Percentiles rank a stretch among this genome's conserved stretches.
These are phyloP conservation scores for Rhyacophila evoluta DNA, from an alignment of 2,888 invertebrate genomes.

Conservation along the genomic window DNA sequence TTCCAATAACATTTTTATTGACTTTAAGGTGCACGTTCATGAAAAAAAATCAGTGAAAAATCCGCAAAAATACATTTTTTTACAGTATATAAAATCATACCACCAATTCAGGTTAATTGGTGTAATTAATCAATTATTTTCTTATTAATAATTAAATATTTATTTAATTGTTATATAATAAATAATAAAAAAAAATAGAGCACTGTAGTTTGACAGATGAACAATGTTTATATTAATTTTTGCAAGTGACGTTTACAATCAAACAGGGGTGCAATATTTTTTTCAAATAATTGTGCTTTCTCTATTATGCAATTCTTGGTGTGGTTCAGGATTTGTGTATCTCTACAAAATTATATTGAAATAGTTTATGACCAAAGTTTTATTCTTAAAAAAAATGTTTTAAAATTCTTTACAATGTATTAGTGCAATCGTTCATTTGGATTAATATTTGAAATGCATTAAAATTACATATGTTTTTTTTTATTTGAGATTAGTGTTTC, in stretches of 20 bases:
- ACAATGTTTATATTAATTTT: no score
- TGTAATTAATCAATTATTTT: background rate
- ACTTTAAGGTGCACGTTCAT: slow-evolving; percentile 41
- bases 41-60: background rate
- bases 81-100: background rate
- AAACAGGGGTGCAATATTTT: no score
- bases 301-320: no score
- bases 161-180: no score
- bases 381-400: background rate
- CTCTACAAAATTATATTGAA: background rate
- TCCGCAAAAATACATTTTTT: background rate
- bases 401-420: background rate
- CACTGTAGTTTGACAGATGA: background rate
- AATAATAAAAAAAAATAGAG: no score
- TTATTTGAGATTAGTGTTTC: no score
- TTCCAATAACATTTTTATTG: slow-evolving; percentile 5
- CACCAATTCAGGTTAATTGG: background rate
- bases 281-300: no score
- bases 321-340: background rate
- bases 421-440: background rate
- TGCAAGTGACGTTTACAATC: no score
- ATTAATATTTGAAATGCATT: no score
- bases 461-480: no score
- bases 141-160: no score
- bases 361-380: slow-evolving; percentile 1